These are phyloP conservation scores for Epiperipatus broadwayi DNA, from an alignment of 2,888 invertebrate species.

Conservation along the genomic window DNA sequence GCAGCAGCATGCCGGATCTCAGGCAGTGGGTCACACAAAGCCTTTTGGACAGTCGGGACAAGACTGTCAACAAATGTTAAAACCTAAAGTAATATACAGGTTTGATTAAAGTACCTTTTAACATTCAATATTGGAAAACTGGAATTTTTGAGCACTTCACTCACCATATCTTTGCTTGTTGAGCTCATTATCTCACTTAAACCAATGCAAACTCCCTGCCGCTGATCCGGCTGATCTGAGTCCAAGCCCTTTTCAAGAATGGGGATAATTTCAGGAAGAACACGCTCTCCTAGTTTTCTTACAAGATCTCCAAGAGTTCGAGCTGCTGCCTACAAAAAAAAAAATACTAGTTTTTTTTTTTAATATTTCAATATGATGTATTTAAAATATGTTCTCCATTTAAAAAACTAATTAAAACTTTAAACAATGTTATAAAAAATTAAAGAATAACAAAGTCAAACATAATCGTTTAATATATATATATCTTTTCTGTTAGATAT, in stretches of 20 bases:
- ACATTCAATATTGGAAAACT: not conserved
- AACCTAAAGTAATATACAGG: constrained; percentile 22
- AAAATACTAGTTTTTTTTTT: too few relatives aligned
- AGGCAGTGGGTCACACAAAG: constrained; percentile 75
- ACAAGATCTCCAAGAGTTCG: constrained; percentile 90
- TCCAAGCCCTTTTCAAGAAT: constrained; percentile 81
- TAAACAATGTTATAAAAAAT: constrained; percentile 1
- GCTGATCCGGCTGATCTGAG: constrained; percentile 75
- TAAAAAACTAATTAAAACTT: constrained; percentile 11
- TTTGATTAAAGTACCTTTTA: constrained; percentile 5
- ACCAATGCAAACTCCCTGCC: constrained; percentile 96
- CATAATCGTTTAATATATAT: too few relatives aligned
- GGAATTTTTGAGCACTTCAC: too few relatives aligned
- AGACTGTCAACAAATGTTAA: constrained; percentile 67
- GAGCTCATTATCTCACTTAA: constrained; percentile 93
- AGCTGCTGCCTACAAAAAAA: constrained; percentile 50
- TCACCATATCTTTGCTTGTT: constrained; percentile 78
- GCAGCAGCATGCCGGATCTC: constrained; percentile 85
- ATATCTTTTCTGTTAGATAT: too few relatives aligned
- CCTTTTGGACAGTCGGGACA: constrained; percentile 82
- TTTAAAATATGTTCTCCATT: not conserved
- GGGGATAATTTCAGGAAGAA: constrained; percentile 91
- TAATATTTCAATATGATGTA: not conserved
- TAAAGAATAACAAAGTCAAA: not conserved
- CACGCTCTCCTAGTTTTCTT: constrained; percentile 86